Evolutionary conservation across 2,888 invertebrate genomes (phyloP).

Genomic region (Melipona bicolor): DNA sequence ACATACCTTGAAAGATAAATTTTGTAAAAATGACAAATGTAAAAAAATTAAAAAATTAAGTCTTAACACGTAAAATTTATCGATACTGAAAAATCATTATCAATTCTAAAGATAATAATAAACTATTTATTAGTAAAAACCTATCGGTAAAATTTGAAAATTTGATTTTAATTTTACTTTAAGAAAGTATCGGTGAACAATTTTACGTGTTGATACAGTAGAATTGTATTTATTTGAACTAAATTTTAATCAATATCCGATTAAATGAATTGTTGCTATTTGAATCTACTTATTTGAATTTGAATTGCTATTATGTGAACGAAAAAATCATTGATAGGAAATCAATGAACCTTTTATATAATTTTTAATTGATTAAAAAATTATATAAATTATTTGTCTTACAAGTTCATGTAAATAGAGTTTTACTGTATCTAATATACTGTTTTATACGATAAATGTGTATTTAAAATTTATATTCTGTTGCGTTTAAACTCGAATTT

Average conservation of each 20-base stretch:
- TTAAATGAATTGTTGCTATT: no score
- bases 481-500: neutral
- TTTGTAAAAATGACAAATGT: conserved; percentile 4
- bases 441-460: neutral
- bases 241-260: no score
- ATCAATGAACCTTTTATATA: no score
- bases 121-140: no score
- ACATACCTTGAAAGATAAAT: neutral
- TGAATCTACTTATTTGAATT: no score
- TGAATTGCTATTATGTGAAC: no score
- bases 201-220: conserved; percentile 1
- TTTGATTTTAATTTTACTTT: neutral
- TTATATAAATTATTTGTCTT: no score
- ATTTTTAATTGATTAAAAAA: no score
- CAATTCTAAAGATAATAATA: neutral
- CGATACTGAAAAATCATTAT: neutral
- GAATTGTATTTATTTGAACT: no score
- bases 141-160: no score
- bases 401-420: neutral
- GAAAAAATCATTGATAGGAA: no score
- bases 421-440: neutral
- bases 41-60: neutral
- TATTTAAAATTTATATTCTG: conserved; percentile 15
- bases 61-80: conserved; percentile 4
- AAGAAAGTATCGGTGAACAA: conserved; percentile 1